phyloP scores from a whole-genome alignment of 2,113 vertebrate genomes.

The Nothobranchius furzeri region DNA sequence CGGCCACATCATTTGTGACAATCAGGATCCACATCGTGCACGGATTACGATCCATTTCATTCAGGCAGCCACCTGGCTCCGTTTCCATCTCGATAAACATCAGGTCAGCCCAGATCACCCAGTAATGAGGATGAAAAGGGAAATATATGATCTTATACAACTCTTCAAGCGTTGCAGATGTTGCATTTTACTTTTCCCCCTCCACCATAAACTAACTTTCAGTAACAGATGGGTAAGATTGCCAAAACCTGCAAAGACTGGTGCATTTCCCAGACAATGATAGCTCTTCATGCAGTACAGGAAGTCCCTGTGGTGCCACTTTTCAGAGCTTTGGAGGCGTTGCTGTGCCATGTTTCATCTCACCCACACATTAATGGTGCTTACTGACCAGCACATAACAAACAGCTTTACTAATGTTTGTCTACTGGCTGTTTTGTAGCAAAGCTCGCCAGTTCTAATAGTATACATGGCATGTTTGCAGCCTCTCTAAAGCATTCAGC shows the following conservation, averaged over 20 bases:
- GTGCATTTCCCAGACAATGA: conserved; percentile 38
- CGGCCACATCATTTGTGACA: conserved; percentile 13
- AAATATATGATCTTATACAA: conserved; percentile 33
- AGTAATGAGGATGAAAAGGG: conserved; percentile 32
- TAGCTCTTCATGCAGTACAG: conserved; percentile 35
- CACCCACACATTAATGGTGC: conserved; percentile 42
- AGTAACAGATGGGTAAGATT: conserved; percentile 67
- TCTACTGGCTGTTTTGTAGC: conserved; percentile 18
- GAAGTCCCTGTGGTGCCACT: conserved; percentile 54
- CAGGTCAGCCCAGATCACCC: conserved; percentile 22
- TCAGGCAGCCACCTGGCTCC: conserved; percentile 44
- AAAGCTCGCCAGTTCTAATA: conserved; percentile 32
- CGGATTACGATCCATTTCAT: conserved; percentile 14
- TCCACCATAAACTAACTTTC: conserved; percentile 51
- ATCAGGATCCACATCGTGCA: conserved; percentile 12
- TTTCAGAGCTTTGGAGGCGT: conserved; percentile 39
- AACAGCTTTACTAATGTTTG: conserved; percentile 37
- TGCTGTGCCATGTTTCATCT: conserved; percentile 52
- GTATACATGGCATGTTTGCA: conserved; percentile 30
- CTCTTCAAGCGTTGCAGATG: conserved; percentile 58
- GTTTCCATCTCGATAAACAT: conserved; percentile 27
- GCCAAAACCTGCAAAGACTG: conserved; percentile 26
- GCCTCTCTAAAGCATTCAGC: conserved; percentile 19
- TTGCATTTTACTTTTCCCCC: conserved; percentile 43
- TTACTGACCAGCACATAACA: conserved; percentile 40